These are phyloP conservation scores for Plagiodera versicolora DNA, from an alignment of 2,888 invertebrate genomes.

Conservation along the genomic window DNA sequence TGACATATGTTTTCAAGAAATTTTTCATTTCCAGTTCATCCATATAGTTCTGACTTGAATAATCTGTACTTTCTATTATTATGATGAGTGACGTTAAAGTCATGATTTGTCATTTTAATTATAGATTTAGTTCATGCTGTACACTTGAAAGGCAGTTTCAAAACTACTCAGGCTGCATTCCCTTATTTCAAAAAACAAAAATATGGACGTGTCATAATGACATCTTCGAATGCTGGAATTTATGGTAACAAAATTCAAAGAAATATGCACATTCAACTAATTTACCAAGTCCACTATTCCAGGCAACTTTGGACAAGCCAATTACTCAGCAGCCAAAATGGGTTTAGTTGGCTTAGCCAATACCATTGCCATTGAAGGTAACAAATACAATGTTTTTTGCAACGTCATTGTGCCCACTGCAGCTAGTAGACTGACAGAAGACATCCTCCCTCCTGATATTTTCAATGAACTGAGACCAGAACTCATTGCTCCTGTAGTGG, in stretches of 20 bases:
- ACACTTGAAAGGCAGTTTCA: slow-evolving; percentile 91
- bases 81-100: neutral
- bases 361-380: slow-evolving; percentile 90
- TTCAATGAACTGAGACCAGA: slow-evolving; percentile 86
- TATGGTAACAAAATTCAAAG: slow-evolving; percentile 64
- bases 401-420: slow-evolving; percentile 95
- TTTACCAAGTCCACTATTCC: slow-evolving; percentile 12
- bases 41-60: too few relatives aligned
- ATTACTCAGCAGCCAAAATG: slow-evolving; percentile 82
- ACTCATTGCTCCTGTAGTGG: slow-evolving; percentile 84
- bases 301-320: slow-evolving; percentile 56
- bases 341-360: slow-evolving; percentile 89
- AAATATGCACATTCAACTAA: neutral
- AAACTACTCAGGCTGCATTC: slow-evolving; percentile 95
- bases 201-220: slow-evolving; percentile 92
- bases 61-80: too few relatives aligned
- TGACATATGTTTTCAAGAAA: too few relatives aligned
- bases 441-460: slow-evolving; percentile 88
- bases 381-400: slow-evolving; percentile 83
- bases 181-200: slow-evolving; percentile 91
- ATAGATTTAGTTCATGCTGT: slow-evolving; percentile 88
- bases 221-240: slow-evolving; percentile 91
- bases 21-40: too few relatives aligned
- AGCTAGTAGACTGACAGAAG: slow-evolving; percentile 89
- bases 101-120: slow-evolving; percentile 34